Evolutionary conservation across 1,140 invertebrate genomes (phyloP).

Genomic region (Triops longicaudatus): DNA sequence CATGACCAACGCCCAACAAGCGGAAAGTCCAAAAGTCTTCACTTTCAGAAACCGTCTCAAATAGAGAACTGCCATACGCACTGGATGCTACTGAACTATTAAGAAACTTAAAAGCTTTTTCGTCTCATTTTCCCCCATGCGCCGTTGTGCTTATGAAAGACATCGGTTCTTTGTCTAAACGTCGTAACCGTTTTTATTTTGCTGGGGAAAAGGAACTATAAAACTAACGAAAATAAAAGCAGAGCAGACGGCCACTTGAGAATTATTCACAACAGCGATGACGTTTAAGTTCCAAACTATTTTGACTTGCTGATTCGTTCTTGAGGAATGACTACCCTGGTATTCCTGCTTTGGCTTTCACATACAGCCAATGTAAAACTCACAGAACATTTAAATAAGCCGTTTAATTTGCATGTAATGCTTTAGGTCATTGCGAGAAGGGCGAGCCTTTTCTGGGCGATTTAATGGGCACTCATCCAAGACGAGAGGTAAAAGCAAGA

Average conservation of each 20-base stretch:
- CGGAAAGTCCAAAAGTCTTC: neutral
- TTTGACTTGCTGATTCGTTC: no score
- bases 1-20: neutral
- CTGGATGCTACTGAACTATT: neutral
- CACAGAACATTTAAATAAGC: neutral
- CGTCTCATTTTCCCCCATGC: neutral
- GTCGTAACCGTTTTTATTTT: neutral
- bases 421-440: neutral
- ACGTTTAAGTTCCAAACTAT: no score
- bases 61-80: neutral
- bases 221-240: no score
- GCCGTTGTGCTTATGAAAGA: neutral
- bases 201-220: no score
- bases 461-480: conserved; percentile 6
- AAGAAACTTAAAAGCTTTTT: neutral
- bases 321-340: no score
- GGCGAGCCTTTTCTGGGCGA: neutral
- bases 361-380: no score
- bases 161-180: neutral
- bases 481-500: neutral
- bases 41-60: neutral
- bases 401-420: neutral
- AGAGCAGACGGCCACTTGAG: no score
- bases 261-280: no score
- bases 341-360: no score